Conservation (phyloP, 2,797 vertebrate genomes). For the Rhinichthys osculus region DNA sequence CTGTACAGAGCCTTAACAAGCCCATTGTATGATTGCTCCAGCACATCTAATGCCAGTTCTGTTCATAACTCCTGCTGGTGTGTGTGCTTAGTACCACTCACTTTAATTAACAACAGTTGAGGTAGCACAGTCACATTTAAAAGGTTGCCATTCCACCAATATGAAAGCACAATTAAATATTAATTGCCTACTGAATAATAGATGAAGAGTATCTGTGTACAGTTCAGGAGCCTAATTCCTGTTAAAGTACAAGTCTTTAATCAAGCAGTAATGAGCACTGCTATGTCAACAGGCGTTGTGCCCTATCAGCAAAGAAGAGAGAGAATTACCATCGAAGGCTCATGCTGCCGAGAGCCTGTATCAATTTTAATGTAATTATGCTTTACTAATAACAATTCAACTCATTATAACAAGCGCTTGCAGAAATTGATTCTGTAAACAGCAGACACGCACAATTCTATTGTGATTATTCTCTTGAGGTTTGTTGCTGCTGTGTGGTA, state of each 20-base stretch:
- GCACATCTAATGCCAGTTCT: constrained; percentile 32
- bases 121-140: constrained; percentile 59
- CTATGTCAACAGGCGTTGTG: constrained; percentile 57
- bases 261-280: constrained; percentile 62
- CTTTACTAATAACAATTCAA: constrained; percentile 58
- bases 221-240: constrained; percentile 63
- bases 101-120: constrained; percentile 63
- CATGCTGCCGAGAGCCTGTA: constrained; percentile 47
- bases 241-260: constrained; percentile 66
- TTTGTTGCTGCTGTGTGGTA: constrained; percentile 45
- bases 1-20: constrained; percentile 20
- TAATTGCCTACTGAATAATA: constrained; percentile 63
- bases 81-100: constrained; percentile 50
- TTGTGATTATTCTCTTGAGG: constrained; percentile 43
- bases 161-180: constrained; percentile 67
- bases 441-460: constrained; percentile 45
- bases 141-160: constrained; percentile 62
- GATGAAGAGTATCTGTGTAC: constrained; percentile 63
- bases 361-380: constrained; percentile 59
- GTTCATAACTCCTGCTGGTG: constrained; percentile 50
- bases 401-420: constrained; percentile 34
- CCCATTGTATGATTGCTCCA: constrained; percentile 42
- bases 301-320: constrained; percentile 56
- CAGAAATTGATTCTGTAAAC: constrained; percentile 54
- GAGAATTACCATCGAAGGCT: constrained; percentile 54